A percentile compares a stretch with the other conserved stretches of the same genome.
Evolutionary conservation across 2,113 vertebrate genomes (phyloP).

Genomic region (Isichthys henryi): DNA sequence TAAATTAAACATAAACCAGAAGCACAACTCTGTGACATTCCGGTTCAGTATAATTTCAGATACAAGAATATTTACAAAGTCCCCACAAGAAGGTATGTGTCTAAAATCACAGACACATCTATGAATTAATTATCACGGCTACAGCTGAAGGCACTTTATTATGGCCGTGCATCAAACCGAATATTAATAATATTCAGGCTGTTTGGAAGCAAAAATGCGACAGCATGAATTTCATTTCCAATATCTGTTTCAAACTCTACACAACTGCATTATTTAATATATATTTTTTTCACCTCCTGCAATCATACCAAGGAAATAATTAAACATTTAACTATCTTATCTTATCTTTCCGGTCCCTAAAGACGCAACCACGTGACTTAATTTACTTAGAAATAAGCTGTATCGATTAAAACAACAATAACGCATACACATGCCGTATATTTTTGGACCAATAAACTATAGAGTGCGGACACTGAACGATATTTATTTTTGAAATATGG

Average conservation of each 20-base stretch:
- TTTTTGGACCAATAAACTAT: slow-evolving; percentile 47
- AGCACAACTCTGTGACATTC: background rate
- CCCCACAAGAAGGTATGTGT: background rate
- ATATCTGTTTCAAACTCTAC: background rate
- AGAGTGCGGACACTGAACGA: slow-evolving; percentile 8
- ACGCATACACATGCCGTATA: slow-evolving; percentile 37
- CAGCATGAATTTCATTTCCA: background rate
- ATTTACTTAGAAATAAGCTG: slow-evolving; percentile 51
- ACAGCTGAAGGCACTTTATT: background rate
- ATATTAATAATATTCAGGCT: slow-evolving; percentile 1
- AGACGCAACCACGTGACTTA: slow-evolving; percentile 53
- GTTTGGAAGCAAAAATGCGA: background rate
- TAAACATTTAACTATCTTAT: slow-evolving; percentile 54
- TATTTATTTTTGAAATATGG: background rate
- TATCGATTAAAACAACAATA: slow-evolving; percentile 54
- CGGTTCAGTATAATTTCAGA: background rate
- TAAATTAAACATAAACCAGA: background rate
- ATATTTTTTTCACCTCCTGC: slow-evolving; percentile 34
- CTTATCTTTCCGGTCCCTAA: slow-evolving; percentile 49
- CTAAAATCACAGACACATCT: slow-evolving; percentile 6
- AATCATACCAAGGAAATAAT: slow-evolving; percentile 49
- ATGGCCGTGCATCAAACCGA: background rate
- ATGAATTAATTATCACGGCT: background rate
- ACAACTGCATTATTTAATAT: slow-evolving; percentile 9
- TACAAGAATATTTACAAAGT: background rate